Percentiles rank a stretch among this genome's conserved stretches.
Evolutionary conservation across 1,140 invertebrate species (phyloP).

Genomic region (Bicyclus anynana): DNA sequence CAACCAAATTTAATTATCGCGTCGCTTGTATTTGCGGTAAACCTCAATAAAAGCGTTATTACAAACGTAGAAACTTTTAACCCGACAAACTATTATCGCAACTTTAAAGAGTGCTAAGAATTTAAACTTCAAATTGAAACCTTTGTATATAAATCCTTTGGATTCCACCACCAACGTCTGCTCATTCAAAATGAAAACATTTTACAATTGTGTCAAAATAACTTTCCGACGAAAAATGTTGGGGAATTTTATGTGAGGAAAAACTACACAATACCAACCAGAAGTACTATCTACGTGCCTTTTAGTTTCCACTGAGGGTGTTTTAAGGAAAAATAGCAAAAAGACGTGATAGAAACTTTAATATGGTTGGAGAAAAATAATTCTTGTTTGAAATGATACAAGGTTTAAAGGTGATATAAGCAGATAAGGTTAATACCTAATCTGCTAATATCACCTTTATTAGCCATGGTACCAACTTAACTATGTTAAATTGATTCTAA

Average conservation of each 20-base stretch:
- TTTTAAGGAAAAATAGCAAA: constrained; percentile 25
- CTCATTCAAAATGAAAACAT: constrained; percentile 6
- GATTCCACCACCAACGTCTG: constrained; percentile 5
- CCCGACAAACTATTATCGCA: not conserved
- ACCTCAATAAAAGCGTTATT: not conserved
- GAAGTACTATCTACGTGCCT: constrained; percentile 24
- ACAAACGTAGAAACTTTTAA: not conserved
- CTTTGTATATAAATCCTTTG: constrained; percentile 7
- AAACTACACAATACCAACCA: constrained; percentile 23
- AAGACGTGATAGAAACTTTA: not conserved
- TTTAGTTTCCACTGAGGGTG: constrained; percentile 21
- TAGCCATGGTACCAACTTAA: no score
- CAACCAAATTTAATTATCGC: no score
- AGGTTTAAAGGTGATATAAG: no score
- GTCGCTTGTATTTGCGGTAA: no score
- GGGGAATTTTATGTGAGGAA: constrained; percentile 21
- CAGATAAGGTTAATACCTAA: no score
- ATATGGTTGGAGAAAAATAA: not conserved
- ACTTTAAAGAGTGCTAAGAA: not conserved
- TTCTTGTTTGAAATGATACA: not conserved
- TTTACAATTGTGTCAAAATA: constrained; percentile 19
- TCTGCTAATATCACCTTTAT: no score
- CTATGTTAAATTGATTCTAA: no score
- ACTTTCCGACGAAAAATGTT: constrained; percentile 13
- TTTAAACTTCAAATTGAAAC: constrained; percentile 6